Evolutionary conservation across 2,797 vertebrate genomes (phyloP).

Genomic region (Uromys caudimaculatus): DNA sequence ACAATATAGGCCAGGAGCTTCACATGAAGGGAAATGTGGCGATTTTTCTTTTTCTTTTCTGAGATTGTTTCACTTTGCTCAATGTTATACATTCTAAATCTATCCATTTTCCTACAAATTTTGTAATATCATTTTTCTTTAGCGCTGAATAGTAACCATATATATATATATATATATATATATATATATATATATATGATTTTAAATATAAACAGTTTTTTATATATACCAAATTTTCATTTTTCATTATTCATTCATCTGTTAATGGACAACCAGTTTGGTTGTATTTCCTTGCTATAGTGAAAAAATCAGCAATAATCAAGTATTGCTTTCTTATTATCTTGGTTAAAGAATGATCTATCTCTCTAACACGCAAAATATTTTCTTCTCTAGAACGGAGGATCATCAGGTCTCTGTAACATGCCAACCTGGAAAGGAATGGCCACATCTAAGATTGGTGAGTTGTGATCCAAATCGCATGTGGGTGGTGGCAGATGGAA

Average conservation of each 20-base stretch:
- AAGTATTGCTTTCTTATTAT: neutral
- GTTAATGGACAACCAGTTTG: neutral
- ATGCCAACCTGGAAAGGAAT: neutral
- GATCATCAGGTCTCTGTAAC: neutral
- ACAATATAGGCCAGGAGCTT: neutral
- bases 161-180: too few relatives aligned
- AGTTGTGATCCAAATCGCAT: neutral
- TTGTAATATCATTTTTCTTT: neutral
- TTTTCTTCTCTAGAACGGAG: neutral
- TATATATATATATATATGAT: too few relatives aligned
- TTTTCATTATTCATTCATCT: neutral
- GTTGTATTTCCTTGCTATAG: neutral
- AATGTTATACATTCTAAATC: neutral
- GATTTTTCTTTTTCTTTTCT: neutral
- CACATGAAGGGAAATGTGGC: neutral
- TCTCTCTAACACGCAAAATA: neutral
- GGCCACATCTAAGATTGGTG: neutral
- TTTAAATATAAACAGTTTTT: too few relatives aligned
- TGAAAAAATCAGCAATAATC: neutral
- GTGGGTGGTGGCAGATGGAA: neutral
- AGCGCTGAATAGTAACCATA: neutral
- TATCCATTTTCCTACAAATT: neutral
- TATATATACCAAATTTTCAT: neutral
- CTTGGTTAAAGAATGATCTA: neutral
- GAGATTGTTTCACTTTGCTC: neutral